phyloP scores from a whole-genome alignment of 2,113 vertebrate genomes.

The Apeltes quadracus region DNA sequence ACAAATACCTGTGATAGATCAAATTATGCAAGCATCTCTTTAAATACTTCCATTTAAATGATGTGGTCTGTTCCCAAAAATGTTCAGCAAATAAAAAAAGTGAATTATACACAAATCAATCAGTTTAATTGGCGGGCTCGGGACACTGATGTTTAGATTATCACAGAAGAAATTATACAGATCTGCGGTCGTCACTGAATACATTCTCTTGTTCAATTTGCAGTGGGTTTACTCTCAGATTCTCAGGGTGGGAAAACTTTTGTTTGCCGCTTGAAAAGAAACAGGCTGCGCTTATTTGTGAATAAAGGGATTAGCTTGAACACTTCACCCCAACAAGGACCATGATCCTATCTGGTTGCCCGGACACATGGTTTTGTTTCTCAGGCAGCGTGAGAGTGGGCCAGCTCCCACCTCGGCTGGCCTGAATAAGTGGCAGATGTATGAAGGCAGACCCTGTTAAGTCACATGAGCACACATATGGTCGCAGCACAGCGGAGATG shows the following conservation, averaged over 20 bases:
- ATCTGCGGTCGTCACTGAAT: slow-evolving; percentile 67
- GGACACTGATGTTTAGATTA: slow-evolving; percentile 48
- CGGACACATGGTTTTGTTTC: slow-evolving; percentile 81
- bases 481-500: slow-evolving; percentile 24
- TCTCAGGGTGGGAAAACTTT: slow-evolving; percentile 82
- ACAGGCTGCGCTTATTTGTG: slow-evolving; percentile 88
- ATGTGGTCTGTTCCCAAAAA: neutral
- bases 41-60: neutral
- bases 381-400: slow-evolving; percentile 74
- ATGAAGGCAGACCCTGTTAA: slow-evolving; percentile 58
- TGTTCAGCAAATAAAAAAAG: slow-evolving; percentile 7
- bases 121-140: slow-evolving; percentile 22
- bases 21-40: neutral
- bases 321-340: slow-evolving; percentile 90
- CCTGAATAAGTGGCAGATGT: slow-evolving; percentile 69
- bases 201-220: slow-evolving; percentile 73
- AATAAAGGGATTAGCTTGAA: slow-evolving; percentile 90
- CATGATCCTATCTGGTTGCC: slow-evolving; percentile 90
- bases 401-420: slow-evolving; percentile 57
- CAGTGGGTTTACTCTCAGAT: slow-evolving; percentile 82
- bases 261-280: slow-evolving; percentile 81
- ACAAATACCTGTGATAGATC: slow-evolving; percentile 12
- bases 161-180: slow-evolving; percentile 60
- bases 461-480: slow-evolving; percentile 53
- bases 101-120: slow-evolving; percentile 21